Conservation (phyloP, 2,888 invertebrate genomes). For the Pandemis heparana region DNA sequence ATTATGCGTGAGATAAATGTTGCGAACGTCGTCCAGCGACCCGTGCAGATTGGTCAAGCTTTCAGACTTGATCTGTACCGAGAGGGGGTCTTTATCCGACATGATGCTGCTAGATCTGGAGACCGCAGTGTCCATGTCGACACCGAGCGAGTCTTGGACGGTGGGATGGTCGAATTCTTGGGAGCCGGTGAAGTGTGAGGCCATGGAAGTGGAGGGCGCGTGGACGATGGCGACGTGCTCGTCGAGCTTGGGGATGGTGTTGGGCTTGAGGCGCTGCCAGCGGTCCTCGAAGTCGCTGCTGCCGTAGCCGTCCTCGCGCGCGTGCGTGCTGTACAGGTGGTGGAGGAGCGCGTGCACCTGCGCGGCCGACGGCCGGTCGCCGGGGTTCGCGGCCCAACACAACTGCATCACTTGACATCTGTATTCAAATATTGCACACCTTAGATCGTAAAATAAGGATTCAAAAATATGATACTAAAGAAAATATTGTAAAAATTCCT, state of each 20-base stretch:
- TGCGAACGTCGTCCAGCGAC: conserved; percentile 87
- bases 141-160: conserved; percentile 66
- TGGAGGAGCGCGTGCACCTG: conserved; percentile 77
- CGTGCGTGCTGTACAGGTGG: conserved; percentile 72
- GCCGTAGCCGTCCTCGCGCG: conserved; percentile 59
- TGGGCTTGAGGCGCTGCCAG: conserved; percentile 90
- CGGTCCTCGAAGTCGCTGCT: conserved; percentile 88
- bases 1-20: conserved; percentile 79
- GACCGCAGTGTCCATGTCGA: conserved; percentile 72
- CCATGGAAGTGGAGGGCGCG: conserved; percentile 70
- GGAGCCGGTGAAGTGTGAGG: conserved; percentile 68
- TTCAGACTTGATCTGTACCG: conserved; percentile 78
- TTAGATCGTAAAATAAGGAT: not conserved
- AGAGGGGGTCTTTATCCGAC: conserved; percentile 76
- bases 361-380: conserved; percentile 64
- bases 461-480: no score
- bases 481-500: no score
- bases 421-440: conserved; percentile 29
- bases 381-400: conserved; percentile 86
- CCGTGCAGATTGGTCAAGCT: conserved; percentile 89
- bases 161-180: conserved; percentile 65
- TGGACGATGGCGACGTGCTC: conserved; percentile 81
- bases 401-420: conserved; percentile 91
- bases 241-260: conserved; percentile 85
- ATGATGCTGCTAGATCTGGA: conserved; percentile 77